Evolutionary conservation across 2,113 vertebrate species (phyloP).

Genomic region (Hemibates koningsi): DNA sequence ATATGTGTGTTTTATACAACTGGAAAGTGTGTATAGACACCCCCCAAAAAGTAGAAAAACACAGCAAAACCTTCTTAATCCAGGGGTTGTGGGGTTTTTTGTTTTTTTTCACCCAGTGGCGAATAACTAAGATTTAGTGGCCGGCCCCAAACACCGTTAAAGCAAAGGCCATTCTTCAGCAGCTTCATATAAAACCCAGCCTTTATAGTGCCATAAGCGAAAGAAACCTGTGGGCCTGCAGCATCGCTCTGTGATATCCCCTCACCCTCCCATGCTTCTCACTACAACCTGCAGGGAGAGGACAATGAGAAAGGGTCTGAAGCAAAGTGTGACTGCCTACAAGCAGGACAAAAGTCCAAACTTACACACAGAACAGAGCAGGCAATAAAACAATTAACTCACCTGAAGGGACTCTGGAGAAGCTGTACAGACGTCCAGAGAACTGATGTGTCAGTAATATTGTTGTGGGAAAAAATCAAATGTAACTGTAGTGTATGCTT

Average conservation of each 20-base stretch:
- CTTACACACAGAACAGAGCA: slow-evolving; percentile 9
- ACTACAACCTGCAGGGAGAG: slow-evolving; percentile 24
- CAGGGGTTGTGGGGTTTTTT: not conserved
- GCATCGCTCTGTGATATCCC: slow-evolving; percentile 53
- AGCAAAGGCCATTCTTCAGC: slow-evolving; percentile 71
- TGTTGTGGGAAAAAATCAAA: not conserved
- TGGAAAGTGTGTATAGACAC: not conserved
- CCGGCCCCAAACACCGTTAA: slow-evolving; percentile 70
- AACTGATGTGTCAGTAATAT: not conserved
- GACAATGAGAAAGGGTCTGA: slow-evolving; percentile 24
- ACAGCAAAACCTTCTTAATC: slow-evolving; percentile 27
- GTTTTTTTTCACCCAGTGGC: slow-evolving; percentile 39
- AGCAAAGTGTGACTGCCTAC: slow-evolving; percentile 14
- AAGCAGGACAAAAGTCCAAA: not conserved
- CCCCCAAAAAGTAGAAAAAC: not conserved
- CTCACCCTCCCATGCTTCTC: slow-evolving; percentile 37
- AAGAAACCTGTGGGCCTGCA: slow-evolving; percentile 66
- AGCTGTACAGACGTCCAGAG: not conserved
- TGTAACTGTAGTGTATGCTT: not conserved
- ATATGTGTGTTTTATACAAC: not conserved
- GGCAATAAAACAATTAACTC: slow-evolving; percentile 20
- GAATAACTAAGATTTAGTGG: slow-evolving; percentile 70
- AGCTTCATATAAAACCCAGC: slow-evolving; percentile 69
- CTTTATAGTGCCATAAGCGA: slow-evolving; percentile 73
- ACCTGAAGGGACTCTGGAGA: not conserved